Conservation (phyloP, 2,888 invertebrate genomes). For the Ormyrus rosae region DNA sequence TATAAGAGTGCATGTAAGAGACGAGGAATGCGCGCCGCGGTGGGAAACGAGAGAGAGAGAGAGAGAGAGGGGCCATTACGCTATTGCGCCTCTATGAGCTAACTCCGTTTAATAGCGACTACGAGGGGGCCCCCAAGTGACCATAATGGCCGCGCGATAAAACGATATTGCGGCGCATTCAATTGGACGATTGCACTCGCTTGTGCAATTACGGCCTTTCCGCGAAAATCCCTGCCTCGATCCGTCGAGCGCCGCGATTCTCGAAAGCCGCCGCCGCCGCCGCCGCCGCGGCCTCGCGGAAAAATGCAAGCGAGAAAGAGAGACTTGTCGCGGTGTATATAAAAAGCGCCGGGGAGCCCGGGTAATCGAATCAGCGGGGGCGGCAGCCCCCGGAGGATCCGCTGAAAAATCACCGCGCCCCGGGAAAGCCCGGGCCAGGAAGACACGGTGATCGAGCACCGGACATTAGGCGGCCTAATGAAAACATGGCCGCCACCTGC, state of each 20-base stretch:
- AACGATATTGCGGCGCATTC: slow-evolving; percentile 53
- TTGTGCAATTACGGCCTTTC: slow-evolving; percentile 43
- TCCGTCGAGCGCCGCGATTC: slow-evolving; percentile 12
- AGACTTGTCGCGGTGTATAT: neutral
- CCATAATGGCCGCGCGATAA: slow-evolving; percentile 55
- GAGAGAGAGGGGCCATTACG: slow-evolving; percentile 38
- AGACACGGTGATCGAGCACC: slow-evolving; percentile 70
- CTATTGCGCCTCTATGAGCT: slow-evolving; percentile 49
- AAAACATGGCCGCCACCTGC: slow-evolving; percentile 72
- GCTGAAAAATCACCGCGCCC: slow-evolving; percentile 54
- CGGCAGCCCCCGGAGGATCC: neutral
- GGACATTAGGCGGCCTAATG: slow-evolving; percentile 71
- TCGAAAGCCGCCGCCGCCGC: neutral
- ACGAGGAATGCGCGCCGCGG: slow-evolving; percentile 23
- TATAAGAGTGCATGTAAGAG: slow-evolving; percentile 31
- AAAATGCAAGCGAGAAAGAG: neutral
- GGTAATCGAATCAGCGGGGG: slow-evolving; percentile 40
- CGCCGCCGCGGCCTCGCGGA: neutral
- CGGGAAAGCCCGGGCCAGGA: slow-evolving; percentile 21
- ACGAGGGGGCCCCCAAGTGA: slow-evolving; percentile 25
- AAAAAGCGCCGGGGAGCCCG: neutral
- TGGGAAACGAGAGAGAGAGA: neutral
- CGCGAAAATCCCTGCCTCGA: slow-evolving; percentile 44
- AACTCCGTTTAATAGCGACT: slow-evolving; percentile 52
- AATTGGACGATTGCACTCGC: slow-evolving; percentile 51